Conservation (phyloP, 2,797 vertebrate genomes). For the Coendou prehensilis region DNA sequence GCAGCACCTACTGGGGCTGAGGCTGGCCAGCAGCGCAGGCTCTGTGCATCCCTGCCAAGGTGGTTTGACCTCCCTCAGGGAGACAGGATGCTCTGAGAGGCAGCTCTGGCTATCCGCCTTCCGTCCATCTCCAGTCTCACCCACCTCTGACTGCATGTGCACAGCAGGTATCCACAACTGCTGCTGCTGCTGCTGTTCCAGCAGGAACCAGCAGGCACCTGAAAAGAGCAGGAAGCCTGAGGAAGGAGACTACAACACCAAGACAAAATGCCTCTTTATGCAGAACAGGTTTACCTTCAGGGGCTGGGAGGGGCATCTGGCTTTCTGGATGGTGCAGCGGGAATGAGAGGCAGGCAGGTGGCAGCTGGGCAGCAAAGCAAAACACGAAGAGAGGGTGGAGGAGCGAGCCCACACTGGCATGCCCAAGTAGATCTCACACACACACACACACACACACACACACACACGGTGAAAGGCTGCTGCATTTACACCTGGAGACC, state of each 20-base stretch:
- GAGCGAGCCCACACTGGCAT: rapidly evolving
- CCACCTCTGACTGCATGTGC: neutral
- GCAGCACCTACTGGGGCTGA: rapidly evolving
- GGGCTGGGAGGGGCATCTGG: neutral
- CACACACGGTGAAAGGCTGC: neutral
- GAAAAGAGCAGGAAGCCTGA: neutral
- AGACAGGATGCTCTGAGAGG: neutral
- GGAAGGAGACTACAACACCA: neutral
- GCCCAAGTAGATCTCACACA: neutral
- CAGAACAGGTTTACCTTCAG: neutral
- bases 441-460: neutral
- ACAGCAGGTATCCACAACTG: neutral
- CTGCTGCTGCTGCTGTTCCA: rapidly evolving
- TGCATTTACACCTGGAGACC: neutral
- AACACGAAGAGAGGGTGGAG: neutral
- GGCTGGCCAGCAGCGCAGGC: neutral
- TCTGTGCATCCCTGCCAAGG: neutral
- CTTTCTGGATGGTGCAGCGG: neutral
- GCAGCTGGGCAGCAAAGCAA: neutral
- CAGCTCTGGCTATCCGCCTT: neutral
- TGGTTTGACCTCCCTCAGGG: neutral
- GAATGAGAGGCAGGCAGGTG: neutral
- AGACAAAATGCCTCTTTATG: neutral
- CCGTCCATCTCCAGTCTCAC: neutral
- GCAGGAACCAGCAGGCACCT: neutral